A percentile compares a stretch with the other conserved stretches of the same genome.
Evolutionary conservation across 2,888 invertebrate species (phyloP).

Genomic region (Panzeria rudis): DNA sequence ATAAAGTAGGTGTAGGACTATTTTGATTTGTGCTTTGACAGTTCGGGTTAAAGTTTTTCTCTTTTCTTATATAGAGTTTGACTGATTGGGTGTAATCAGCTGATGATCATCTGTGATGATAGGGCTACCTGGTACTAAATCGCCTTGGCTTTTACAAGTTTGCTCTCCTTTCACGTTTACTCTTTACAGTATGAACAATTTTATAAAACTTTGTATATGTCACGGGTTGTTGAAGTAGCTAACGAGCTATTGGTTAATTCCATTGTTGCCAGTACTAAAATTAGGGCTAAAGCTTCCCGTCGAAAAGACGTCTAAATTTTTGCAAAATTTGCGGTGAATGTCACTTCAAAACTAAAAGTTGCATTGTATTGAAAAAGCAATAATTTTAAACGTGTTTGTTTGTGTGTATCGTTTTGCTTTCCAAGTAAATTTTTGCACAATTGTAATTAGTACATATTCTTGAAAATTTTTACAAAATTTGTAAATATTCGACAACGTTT

Average conservation of each 20-base stretch:
- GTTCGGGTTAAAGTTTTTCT: too few species aligned
- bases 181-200: too few species aligned
- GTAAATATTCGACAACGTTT: background rate
- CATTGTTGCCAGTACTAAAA: background rate
- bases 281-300: background rate
- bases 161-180: background rate
- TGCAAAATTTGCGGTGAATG: background rate
- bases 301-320: background rate
- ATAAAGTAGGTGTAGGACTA: too few species aligned
- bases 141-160: too few species aligned
- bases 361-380: conserved; percentile 26
- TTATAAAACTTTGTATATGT: too few species aligned
- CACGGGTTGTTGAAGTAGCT: background rate
- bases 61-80: too few species aligned
- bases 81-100: too few species aligned
- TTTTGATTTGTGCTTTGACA: too few species aligned
- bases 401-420: conserved; percentile 11
- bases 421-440: conserved; percentile 22
- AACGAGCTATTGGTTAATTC: background rate
- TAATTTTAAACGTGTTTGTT: conserved; percentile 10
- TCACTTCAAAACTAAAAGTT: conserved; percentile 21
- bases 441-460: conserved; percentile 3
- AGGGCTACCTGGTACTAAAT: too few species aligned
- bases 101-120: too few species aligned
- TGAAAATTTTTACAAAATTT: conserved; percentile 6